These are phyloP conservation scores for Hirtodrosophila duncani DNA, from an alignment of 2,888 invertebrate genomes.

Conservation along the genomic window DNA sequence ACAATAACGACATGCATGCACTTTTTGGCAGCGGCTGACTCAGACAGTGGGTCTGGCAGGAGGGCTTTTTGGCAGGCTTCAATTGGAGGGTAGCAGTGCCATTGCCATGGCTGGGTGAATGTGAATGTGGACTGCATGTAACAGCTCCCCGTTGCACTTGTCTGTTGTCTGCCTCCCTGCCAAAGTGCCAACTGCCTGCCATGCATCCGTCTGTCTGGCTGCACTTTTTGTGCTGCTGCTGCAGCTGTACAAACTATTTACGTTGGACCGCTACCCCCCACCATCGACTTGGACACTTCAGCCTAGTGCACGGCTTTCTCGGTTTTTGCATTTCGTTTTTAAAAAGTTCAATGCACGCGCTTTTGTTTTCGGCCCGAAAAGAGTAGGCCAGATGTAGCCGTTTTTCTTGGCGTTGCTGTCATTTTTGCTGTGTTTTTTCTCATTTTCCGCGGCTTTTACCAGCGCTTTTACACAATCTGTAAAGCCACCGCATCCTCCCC, in stretches of 20 bases:
- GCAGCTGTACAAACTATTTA: constrained; percentile 57
- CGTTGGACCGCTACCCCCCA: constrained; percentile 32
- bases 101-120: background rate
- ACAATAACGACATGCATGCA: constrained; percentile 34
- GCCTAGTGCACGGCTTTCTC: constrained; percentile 5
- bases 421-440: constrained; percentile 9
- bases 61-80: constrained; percentile 54
- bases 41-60: constrained; percentile 42
- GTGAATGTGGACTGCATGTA: too few relatives aligned
- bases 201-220: constrained; percentile 23
- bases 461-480: constrained; percentile 30
- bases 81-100: constrained; percentile 56
- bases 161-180: constrained; percentile 33
- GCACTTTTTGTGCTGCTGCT: constrained; percentile 33
- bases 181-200: constrained; percentile 40
- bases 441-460: constrained; percentile 44
- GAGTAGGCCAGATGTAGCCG: constrained; percentile 55
- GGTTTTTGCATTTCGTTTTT: constrained; percentile 13
- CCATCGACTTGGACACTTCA: constrained; percentile 45
- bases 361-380: constrained; percentile 48
- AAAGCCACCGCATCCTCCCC: constrained; percentile 22
- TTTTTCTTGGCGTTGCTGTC: constrained; percentile 17
- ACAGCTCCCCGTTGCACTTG: constrained; percentile 14
- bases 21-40: constrained; percentile 50
- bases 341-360: constrained; percentile 62